Conservation (phyloP, 2,113 vertebrate species). For the Pollimyrus isidori region DNA sequence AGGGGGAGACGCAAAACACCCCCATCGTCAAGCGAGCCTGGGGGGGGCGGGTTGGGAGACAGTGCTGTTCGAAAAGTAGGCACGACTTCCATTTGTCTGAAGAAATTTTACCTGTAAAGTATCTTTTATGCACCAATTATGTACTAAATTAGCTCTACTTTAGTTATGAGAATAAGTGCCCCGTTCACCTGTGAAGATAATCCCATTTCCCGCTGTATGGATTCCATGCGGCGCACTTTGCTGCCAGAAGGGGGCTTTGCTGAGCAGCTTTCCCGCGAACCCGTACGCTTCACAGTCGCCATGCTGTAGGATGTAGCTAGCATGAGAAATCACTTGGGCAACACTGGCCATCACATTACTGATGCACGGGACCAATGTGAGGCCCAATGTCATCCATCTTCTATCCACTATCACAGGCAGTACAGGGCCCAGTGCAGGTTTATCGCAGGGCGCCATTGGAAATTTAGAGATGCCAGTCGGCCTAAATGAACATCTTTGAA, state of each 20-base stretch:
- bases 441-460: background rate
- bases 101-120: no score
- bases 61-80: background rate
- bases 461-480: background rate
- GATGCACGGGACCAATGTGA: background rate
- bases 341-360: no score
- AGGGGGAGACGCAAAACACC: constrained; percentile 74
- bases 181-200: constrained; percentile 55
- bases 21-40: constrained; percentile 63
- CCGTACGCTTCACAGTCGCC: constrained; percentile 21
- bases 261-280: constrained; percentile 45
- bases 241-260: constrained; percentile 10
- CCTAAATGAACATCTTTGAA: background rate
- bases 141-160: background rate
- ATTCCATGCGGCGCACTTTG: constrained; percentile 49
- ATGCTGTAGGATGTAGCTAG: constrained; percentile 15
- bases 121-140: background rate
- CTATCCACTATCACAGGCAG: background rate
- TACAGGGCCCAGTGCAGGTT: background rate
- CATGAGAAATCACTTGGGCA: background rate
- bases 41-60: background rate
- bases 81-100: background rate
- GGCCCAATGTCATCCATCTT: background rate
- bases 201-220: constrained; percentile 43
- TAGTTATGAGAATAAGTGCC: background rate